These are phyloP conservation scores for Zalophus californianus DNA, from an alignment of 2,797 vertebrate species.

Conservation along the genomic window DNA sequence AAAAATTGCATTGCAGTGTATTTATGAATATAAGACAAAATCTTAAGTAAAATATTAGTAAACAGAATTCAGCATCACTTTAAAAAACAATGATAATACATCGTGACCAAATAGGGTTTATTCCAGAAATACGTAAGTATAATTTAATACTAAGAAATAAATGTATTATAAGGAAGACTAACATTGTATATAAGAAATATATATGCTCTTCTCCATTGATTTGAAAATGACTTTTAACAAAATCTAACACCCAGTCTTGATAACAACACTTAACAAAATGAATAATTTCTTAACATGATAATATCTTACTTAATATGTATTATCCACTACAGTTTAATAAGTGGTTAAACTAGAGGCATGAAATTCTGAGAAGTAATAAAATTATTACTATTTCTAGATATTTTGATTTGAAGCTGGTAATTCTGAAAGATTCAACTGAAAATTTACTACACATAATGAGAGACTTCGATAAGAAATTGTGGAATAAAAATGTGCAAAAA, in stretches of 20 bases:
- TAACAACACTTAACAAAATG: neutral
- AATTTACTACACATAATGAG: neutral
- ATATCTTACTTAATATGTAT: neutral
- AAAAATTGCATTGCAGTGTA: neutral
- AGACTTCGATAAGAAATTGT: neutral
- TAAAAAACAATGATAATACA: neutral
- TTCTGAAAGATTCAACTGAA: neutral
- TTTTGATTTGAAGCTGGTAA: neutral
- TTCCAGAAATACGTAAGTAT: neutral
- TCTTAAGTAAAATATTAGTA: neutral
- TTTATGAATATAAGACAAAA: neutral
- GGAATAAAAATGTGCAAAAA: neutral
- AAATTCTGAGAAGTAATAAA: neutral
- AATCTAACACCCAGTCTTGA: neutral
- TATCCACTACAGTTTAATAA: neutral
- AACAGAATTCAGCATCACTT: neutral
- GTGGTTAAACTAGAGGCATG: neutral
- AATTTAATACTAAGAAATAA: neutral
- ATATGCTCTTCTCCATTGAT: neutral
- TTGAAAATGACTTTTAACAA: neutral
- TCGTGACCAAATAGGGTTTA: neutral
- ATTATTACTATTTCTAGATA: neutral
- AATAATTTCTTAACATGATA: neutral
- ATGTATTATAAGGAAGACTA: neutral
- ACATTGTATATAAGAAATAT: neutral